Base-by-base conservation (phyloP, 2,888 invertebrate genomes). In the Ectemnius cavifrons region DNA sequence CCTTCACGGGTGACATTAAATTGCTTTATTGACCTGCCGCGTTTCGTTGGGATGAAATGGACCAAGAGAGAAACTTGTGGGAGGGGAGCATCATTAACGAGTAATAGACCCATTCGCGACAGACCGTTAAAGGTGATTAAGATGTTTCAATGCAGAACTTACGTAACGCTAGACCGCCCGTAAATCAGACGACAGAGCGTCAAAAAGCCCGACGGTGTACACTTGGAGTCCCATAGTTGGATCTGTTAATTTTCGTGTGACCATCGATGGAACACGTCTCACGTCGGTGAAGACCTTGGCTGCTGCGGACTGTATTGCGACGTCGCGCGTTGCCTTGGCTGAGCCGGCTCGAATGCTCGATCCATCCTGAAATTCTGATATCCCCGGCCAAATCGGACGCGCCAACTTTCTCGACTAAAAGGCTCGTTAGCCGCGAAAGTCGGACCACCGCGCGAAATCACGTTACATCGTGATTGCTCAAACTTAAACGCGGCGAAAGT, bases 111-210 rank as follows among this genome's bases (percentile, higher is more conserved):
- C n/a, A 68, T 18, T 37, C 67, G 52, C 57, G 58, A 45, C 52
- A 37, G 37, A 63, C 57, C 65, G 68, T 78, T 71, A 75, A 64
- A 67, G 47, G 73, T 65, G 72, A 80, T 80, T 80, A 80, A 67
- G 73, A 80, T 65, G 78, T 80, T 73, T 71, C 64, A 57, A 37
- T 63, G 75, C 61, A 75, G 73, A 78, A 69, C 68, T 79, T 77
- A 71, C 57, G 63, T 71, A 77, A 75, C 61, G 18, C 68, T 49
- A 62, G 77, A 71, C 62, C 58, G 52, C 46, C 47, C 70, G 69
- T 59, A 71, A 79, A 62, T 77, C 71, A 72, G 47, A 69, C 6
- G 14, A 16, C 27, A 64, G 23, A 67, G 57, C 52, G 37, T 37
- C 37, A 37, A 37, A 37, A 37, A 37, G 37, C 37, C 37, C 37